Conservation (phyloP, 2,888 invertebrate species). For the Creontiades dilutus region DNA sequence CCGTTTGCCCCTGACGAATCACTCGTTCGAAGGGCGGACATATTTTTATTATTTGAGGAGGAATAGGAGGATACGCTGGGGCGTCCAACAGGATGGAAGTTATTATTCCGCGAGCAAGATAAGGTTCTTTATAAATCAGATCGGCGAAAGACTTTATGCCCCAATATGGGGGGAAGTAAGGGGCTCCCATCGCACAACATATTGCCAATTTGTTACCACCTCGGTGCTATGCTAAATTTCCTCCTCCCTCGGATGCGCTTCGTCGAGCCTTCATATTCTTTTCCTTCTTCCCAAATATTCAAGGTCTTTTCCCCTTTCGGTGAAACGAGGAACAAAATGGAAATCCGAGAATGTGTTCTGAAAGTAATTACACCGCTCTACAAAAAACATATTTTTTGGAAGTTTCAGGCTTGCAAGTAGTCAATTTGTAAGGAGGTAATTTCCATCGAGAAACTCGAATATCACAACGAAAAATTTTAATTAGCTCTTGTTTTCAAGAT, state of each 20-base stretch:
- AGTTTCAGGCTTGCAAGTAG: too few species aligned
- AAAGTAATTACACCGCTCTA: too few species aligned
- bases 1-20: slow-evolving; percentile 72
- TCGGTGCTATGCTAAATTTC: slow-evolving; percentile 66
- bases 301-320: not conserved
- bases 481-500: too few species aligned
- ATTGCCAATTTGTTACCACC: slow-evolving; percentile 72
- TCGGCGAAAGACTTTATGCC: slow-evolving; percentile 67
- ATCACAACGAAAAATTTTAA: too few species aligned
- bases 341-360: too few species aligned
- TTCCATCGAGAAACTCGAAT: too few species aligned
- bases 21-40: slow-evolving; percentile 69
- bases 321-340: too few species aligned
- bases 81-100: slow-evolving; percentile 73
- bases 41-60: slow-evolving; percentile 73
- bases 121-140: slow-evolving; percentile 73
- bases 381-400: too few species aligned
- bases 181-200: slow-evolving; percentile 65
- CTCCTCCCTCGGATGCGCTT: not conserved
- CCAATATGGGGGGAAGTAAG: slow-evolving; percentile 57
- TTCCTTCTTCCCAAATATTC: slow-evolving; percentile 1
- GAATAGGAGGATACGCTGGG: slow-evolving; percentile 55
- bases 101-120: slow-evolving; percentile 72
- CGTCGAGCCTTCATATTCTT: slow-evolving; percentile 7
- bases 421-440: too few species aligned